Evolutionary conservation across 2,797 vertebrate species (phyloP).

Genomic region (Gallinago solitaria): DNA sequence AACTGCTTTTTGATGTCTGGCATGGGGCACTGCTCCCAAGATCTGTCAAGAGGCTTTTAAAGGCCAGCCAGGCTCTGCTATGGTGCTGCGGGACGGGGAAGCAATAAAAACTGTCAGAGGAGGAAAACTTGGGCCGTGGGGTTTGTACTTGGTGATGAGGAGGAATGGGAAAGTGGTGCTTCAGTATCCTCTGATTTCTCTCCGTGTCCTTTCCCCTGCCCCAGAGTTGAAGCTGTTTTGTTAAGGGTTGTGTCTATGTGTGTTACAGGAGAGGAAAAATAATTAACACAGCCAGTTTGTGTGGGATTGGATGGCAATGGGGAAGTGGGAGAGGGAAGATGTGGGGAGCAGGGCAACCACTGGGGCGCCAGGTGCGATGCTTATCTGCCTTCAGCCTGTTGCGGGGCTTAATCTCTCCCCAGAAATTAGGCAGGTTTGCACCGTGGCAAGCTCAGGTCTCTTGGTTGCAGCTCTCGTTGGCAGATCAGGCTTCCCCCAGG

Average conservation of each 20-base stretch:
- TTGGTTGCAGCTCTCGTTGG: background rate
- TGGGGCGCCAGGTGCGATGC: background rate
- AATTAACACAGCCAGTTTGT: background rate
- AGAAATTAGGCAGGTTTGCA: background rate
- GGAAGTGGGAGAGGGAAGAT: background rate
- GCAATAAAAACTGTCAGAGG: background rate
- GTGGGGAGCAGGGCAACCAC: background rate
- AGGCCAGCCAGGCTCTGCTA: background rate
- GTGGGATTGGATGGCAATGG: background rate
- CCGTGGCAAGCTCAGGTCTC: background rate
- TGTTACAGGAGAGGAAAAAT: background rate
- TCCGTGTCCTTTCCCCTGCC: background rate
- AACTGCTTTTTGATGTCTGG: constrained; percentile 3
- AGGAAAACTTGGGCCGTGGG: background rate
- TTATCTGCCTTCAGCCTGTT: background rate
- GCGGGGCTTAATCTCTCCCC: background rate
- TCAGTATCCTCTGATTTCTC: background rate
- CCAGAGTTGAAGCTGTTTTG: background rate
- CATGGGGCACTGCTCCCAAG: accelerated
- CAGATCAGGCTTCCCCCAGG: background rate
- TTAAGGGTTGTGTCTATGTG: background rate
- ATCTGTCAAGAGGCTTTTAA: constrained; percentile 25
- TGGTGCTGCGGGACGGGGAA: background rate
- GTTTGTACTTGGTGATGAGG: background rate
- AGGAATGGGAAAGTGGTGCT: background rate